phyloP scores from a whole-genome alignment of 2,113 vertebrate genomes.

The Xiphophorus hellerii region DNA sequence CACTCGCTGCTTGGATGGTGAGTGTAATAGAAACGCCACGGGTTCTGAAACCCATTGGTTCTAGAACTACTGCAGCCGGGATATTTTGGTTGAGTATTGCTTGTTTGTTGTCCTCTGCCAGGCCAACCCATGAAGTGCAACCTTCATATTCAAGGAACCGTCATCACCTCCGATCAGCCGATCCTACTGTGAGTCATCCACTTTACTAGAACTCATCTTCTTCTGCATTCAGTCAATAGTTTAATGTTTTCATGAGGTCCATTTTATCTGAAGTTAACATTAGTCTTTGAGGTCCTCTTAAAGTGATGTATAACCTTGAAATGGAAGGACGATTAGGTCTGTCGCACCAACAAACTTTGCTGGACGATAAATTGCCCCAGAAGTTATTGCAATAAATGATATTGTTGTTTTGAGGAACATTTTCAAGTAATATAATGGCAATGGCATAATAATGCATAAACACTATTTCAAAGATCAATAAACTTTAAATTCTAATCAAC shows the following conservation, averaged over 20 bases:
- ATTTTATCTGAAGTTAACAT: neutral
- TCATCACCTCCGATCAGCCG: slow-evolving; percentile 98
- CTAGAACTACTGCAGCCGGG: neutral
- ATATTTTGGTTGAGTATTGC: neutral
- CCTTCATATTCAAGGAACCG: slow-evolving; percentile 95
- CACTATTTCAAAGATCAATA: too few species aligned
- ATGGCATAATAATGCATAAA: too few species aligned
- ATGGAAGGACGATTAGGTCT: too few species aligned
- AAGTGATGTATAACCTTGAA: neutral
- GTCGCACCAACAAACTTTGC: too few species aligned
- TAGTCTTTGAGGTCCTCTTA: neutral
- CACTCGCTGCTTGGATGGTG: slow-evolving; percentile 97
- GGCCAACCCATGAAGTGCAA: slow-evolving; percentile 99
- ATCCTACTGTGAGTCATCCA: slow-evolving; percentile 91
- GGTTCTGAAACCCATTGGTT: neutral
- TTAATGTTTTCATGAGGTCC: neutral
- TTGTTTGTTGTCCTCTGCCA: slow-evolving; percentile 59
- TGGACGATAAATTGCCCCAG: too few species aligned
- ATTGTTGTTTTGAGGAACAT: too few species aligned
- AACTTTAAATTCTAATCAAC: too few species aligned
- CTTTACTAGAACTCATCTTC: slow-evolving; percentile 15
- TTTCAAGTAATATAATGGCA: too few species aligned
- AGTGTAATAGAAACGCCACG: slow-evolving; percentile 48
- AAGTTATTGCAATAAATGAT: too few species aligned
- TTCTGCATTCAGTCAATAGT: neutral